Percentiles rank a stretch among this genome's conserved stretches.
phyloP scores from a whole-genome alignment of 2,113 vertebrate species.

The Aviceda subcristata region DNA sequence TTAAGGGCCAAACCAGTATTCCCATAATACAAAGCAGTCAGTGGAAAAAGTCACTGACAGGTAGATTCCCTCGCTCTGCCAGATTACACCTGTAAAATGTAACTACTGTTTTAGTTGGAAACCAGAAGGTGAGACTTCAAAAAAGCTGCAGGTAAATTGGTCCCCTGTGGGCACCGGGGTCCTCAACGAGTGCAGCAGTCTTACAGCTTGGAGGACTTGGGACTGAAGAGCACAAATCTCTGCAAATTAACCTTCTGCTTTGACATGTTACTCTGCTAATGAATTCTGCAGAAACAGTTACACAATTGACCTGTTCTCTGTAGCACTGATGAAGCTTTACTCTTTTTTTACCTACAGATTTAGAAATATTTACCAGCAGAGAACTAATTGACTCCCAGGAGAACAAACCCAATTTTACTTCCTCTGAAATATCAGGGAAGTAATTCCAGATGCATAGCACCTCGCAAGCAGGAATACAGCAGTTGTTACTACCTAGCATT shows the following conservation, averaged over 20 bases:
- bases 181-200: neutral
- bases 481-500: neutral
- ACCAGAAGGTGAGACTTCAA: neutral
- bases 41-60: neutral
- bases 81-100: neutral
- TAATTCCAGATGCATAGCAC: neutral
- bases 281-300: neutral
- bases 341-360: neutral
- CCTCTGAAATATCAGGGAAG: neutral
- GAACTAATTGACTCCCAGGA: constrained; percentile 14
- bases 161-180: neutral
- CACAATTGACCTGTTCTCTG: neutral
- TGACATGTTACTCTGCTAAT: neutral
- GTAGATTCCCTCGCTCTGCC: neutral
- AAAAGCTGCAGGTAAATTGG: neutral
- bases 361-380: constrained; percentile 27
- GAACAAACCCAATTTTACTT: constrained; percentile 8
- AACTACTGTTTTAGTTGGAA: neutral
- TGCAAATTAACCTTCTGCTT: neutral
- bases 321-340: neutral
- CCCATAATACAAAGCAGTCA: neutral
- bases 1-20: neutral
- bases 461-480: neutral
- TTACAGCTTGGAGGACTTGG: neutral
- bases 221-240: neutral